Evolutionary conservation across 2,113 vertebrate species (phyloP).

Genomic region (Plecotus auritus): DNA sequence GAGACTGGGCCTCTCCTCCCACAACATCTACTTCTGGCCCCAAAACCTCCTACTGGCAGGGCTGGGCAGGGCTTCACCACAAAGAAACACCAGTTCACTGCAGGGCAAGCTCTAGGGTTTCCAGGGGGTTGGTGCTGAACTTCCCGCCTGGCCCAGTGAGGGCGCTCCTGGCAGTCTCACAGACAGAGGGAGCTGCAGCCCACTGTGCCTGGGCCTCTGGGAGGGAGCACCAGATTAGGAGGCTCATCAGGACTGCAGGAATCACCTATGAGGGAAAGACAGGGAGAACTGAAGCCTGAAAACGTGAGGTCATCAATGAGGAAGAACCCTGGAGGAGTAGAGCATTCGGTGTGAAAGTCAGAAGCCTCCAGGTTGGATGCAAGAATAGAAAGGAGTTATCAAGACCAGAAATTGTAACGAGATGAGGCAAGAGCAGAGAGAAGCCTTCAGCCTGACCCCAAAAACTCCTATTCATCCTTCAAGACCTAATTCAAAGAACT

Average conservation of each 20-base stretch:
- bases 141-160: slow-evolving; percentile 43
- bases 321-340: neutral
- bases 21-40: neutral
- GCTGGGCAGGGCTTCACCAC: neutral
- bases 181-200: slow-evolving; percentile 67
- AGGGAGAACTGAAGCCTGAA: neutral
- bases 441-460: neutral
- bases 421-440: neutral
- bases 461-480: slow-evolving; percentile 13
- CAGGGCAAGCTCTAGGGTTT: neutral
- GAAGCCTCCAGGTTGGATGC: neutral
- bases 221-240: slow-evolving; percentile 76
- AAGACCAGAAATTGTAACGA: neutral
- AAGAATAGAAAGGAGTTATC: neutral
- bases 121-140: neutral
- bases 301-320: neutral
- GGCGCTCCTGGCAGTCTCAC: slow-evolving; percentile 75
- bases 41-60: neutral
- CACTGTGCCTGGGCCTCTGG: slow-evolving; percentile 74
- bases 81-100: neutral
- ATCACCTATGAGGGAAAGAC: slow-evolving; percentile 71
- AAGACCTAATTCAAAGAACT: neutral
- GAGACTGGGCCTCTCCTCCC: neutral
- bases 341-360: neutral
- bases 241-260: slow-evolving; percentile 79